These are phyloP conservation scores for Fulmarus glacialis DNA, from an alignment of 2,113 vertebrate genomes.

Conservation along the genomic window DNA sequence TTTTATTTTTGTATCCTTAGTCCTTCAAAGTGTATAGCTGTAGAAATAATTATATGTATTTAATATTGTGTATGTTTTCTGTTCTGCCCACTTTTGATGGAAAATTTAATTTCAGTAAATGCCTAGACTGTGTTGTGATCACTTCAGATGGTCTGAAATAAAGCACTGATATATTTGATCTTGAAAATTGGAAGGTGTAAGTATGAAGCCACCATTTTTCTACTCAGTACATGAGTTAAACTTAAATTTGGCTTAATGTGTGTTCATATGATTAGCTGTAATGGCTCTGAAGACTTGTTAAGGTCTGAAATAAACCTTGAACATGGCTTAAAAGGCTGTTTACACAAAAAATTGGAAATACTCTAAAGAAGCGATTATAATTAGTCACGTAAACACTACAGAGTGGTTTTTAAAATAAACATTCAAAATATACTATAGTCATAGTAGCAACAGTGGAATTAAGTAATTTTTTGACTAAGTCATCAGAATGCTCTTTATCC, in stretches of 20 bases:
- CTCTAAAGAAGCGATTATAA: not conserved
- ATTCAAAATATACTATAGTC: not conserved
- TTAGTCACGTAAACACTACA: slow-evolving; percentile 18
- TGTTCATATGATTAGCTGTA: slow-evolving; percentile 12
- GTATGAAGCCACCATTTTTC: not conserved
- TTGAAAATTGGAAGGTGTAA: not conserved
- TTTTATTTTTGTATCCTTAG: not conserved
- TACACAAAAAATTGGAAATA: not conserved
- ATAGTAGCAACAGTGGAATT: not conserved
- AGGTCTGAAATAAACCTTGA: slow-evolving; percentile 5
- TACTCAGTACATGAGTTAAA: not conserved
- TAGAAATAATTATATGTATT: not conserved
- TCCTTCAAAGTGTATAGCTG: not conserved
- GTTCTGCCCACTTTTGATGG: not conserved
- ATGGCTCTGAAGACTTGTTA: not conserved
- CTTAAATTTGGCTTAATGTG: not conserved
- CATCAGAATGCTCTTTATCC: not conserved
- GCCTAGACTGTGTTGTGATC: not conserved
- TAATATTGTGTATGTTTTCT: not conserved
- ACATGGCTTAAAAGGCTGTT: slow-evolving; percentile 16
- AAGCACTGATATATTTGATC: not conserved
- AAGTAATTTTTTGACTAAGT: not conserved
- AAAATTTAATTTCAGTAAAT: not conserved
- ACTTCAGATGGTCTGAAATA: not conserved
- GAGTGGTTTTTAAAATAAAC: slow-evolving; percentile 2